phyloP scores from a whole-genome alignment of 2,888 invertebrate species.

The Drosophila siamana region DNA sequence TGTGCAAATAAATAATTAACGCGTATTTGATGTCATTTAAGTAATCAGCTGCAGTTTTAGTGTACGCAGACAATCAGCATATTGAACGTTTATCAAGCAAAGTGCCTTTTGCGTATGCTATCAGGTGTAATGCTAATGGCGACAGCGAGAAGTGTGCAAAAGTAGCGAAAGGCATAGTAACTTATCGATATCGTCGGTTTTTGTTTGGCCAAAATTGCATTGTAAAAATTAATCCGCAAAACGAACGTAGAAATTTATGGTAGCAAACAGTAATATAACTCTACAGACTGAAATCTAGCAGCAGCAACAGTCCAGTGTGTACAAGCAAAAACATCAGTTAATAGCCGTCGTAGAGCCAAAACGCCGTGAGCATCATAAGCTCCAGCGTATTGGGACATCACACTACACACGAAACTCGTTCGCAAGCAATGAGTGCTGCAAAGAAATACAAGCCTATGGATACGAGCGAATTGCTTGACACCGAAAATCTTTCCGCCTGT shows the following conservation, averaged over 20 bases:
- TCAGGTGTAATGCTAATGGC: conserved; percentile 38
- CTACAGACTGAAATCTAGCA: conserved; percentile 12
- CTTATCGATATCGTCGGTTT: conserved; percentile 54
- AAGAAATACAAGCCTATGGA: conserved; percentile 85
- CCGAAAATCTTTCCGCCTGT: conserved; percentile 81
- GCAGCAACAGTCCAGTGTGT: conserved; percentile 5
- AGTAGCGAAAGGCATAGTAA: conserved; percentile 42
- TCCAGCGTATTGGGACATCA: conserved; percentile 52
- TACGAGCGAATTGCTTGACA: conserved; percentile 83
- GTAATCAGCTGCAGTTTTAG: conserved; percentile 18
- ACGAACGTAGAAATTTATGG: conserved; percentile 31
- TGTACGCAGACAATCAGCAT: conserved; percentile 11
- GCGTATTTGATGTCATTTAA: conserved; percentile 35
- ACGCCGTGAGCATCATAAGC: conserved; percentile 54
- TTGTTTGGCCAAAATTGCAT: conserved; percentile 49
- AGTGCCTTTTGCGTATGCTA: conserved; percentile 41
- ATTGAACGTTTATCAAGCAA: conserved; percentile 23
- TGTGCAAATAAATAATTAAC: conserved; percentile 53
- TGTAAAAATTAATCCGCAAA: conserved; percentile 33
- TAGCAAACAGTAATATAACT: conserved; percentile 26
- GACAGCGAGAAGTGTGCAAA: conserved; percentile 46
- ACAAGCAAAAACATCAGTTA: conserved; percentile 19
- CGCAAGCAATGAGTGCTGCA: conserved; percentile 84
- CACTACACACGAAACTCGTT: conserved; percentile 30
- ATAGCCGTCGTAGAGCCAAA: conserved; percentile 18